Base-by-base conservation (phyloP, 2,888 invertebrate genomes). In the Zygothrica quintamaculata region DNA sequence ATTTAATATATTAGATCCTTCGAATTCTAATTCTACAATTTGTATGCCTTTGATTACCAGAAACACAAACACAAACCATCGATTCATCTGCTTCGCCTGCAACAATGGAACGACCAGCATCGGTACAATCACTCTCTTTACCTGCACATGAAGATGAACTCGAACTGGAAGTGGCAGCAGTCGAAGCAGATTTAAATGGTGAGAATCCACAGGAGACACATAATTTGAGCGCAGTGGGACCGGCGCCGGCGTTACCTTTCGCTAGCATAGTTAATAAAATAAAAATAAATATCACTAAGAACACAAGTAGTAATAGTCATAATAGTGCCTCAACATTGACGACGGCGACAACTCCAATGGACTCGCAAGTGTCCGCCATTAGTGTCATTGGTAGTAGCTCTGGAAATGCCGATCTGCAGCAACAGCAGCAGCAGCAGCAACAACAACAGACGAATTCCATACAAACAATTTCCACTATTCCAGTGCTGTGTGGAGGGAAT, bases 281-380 rank as follows among this genome's bases (percentile, higher is more conserved):
- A 72, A 94, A 95, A 86, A 96, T 96, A 90, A 96, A 96, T 92
- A 96, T 96, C 87, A 94, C 94, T 77, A 96, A 95, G 90, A 92
- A 94, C 87, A 91, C 92, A 84, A 91, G 91, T 88, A 89, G 91
- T 77, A 90, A 90, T 79, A 87, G 78, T 84, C 79, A 86, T 86
- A 82, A 75, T 84, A 84, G 81, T 80, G 80, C 84, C 77, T 89
- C 16, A 70, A 66, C 58, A 53, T 77, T 71, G 65, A 61, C 66
- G 11, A 51, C 65, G n/a, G 56, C 61, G 15, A n/a, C 59, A 48
- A 42, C 74, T 50, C 34, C 66, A 44, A 46, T 56, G 42, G 77
- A 77, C 59, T 62, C 73, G 46, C 82, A 85, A 61, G 71, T 65
- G 37, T 82, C 81, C 33, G 80, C 86, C 12, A 82, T 82, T 37